phyloP scores from a whole-genome alignment of 2,797 vertebrate species.

The Hydrolagus colliei region DNA sequence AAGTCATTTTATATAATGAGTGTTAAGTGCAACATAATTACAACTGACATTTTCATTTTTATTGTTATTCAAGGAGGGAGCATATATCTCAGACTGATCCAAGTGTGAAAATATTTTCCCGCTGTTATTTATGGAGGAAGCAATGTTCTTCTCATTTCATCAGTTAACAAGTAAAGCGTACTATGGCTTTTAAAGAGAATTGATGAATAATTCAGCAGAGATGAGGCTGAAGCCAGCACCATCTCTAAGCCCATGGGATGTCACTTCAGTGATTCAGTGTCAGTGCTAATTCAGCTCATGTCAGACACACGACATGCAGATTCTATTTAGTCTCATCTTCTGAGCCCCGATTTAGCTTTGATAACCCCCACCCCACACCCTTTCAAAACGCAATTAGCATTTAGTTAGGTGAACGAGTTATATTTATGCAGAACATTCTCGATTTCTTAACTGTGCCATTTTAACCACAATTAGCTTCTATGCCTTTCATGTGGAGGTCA shows the following conservation, averaged over 20 bases:
- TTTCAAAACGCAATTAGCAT: not conserved
- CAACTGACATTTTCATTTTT: not conserved
- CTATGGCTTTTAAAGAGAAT: not conserved
- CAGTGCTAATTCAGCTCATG: conserved; percentile 4
- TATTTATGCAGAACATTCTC: not conserved
- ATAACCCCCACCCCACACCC: not conserved
- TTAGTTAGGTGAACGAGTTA: not conserved
- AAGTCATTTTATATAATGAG: not conserved
- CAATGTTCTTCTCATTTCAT: not conserved
- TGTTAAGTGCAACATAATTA: not conserved
- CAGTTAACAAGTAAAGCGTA: not conserved
- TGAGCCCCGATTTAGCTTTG: not conserved
- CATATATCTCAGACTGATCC: not conserved
- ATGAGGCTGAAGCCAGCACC: not conserved
- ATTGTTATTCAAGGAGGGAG: not conserved
- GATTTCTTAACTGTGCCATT: not conserved
- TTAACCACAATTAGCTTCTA: too few relatives aligned
- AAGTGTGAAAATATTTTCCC: not conserved
- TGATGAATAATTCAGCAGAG: not conserved
- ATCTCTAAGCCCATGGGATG: not conserved
- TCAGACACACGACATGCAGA: not conserved
- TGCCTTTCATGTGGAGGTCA: not conserved
- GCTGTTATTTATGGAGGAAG: not conserved
- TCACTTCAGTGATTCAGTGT: not conserved
- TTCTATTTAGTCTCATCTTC: not conserved